These are phyloP conservation scores for Stenurella melanura DNA, from an alignment of 2,888 invertebrate species.

Conservation along the genomic window DNA sequence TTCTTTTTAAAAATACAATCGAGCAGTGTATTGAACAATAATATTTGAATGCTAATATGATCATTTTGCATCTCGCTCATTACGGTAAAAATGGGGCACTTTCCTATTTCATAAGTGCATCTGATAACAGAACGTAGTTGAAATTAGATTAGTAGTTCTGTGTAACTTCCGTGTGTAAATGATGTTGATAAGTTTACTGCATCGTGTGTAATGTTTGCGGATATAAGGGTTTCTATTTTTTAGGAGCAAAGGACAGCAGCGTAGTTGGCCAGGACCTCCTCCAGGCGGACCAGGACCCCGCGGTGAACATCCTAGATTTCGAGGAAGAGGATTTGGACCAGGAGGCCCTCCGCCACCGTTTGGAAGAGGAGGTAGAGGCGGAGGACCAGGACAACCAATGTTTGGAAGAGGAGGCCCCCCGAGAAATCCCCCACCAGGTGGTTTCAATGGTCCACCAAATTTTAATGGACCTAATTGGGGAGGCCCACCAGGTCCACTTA, in stretches of 20 bases:
- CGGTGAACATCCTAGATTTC: slow-evolving; percentile 79
- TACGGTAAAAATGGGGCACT: too few relatives aligned
- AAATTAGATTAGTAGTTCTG: too few relatives aligned
- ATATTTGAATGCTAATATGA: too few relatives aligned
- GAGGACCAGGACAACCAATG: slow-evolving; percentile 72
- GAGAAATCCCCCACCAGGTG: slow-evolving; percentile 73
- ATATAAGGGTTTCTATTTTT: too few relatives aligned
- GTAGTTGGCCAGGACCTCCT: slow-evolving; percentile 55
- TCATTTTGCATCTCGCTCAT: too few relatives aligned
- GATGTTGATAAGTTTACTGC: too few relatives aligned
- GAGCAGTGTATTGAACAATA: too few relatives aligned
- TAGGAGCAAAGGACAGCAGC: slow-evolving; percentile 26
- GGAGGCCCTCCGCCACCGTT: slow-evolving; percentile 75
- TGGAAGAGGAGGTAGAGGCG: slow-evolving; percentile 73
- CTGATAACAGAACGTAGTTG: too few relatives aligned
- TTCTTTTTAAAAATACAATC: too few relatives aligned
- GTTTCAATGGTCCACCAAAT: slow-evolving; percentile 76
- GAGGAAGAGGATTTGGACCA: slow-evolving; percentile 81
- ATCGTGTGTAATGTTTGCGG: too few relatives aligned
- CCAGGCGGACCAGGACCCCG: slow-evolving; percentile 62
- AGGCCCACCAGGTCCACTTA: slow-evolving; percentile 76
- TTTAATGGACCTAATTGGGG: slow-evolving; percentile 81
- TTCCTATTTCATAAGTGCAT: too few relatives aligned
- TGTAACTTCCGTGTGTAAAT: too few relatives aligned
- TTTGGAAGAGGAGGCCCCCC: slow-evolving; percentile 75